A percentile compares a stretch with the other conserved stretches of the same genome.
Conservation (phyloP, 2,113 vertebrate genomes). For the Chaetura pelagica region DNA sequence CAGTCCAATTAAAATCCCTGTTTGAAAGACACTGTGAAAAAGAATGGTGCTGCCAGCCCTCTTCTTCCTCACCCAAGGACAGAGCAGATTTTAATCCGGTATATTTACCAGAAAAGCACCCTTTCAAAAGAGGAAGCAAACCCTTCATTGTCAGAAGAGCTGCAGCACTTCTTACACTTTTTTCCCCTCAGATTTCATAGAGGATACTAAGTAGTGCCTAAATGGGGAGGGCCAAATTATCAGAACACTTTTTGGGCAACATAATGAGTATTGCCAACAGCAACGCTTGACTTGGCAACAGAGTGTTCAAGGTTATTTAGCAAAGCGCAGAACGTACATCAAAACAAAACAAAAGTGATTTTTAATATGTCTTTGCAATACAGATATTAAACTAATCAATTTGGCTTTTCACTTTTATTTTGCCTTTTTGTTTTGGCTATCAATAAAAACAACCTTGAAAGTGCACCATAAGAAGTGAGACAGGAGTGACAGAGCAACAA, state of each 20-base stretch:
- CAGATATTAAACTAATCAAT: neutral
- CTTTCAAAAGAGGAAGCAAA: neutral
- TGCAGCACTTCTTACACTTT: neutral
- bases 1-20: neutral
- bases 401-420: neutral
- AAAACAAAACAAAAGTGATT: neutral
- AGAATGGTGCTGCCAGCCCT: neutral
- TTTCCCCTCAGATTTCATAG: neutral
- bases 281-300: neutral
- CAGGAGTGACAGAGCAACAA: neutral
- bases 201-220: neutral
- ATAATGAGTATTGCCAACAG: neutral
- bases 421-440: neutral
- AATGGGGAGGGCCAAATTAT: neutral
- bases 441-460: slow-evolving; percentile 36
- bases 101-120: neutral
- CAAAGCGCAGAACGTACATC: neutral
- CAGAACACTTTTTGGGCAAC: neutral
- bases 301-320: slow-evolving; percentile 12
- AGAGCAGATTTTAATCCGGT: neutral
- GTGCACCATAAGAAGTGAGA: neutral
- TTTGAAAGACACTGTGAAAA: neutral
- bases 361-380: neutral
- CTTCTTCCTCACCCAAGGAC: neutral
- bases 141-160: neutral